Percentiles rank a stretch among this genome's conserved stretches.
Evolutionary conservation across 2,888 invertebrate genomes (phyloP).

Genomic region (Parochlus steinenii): DNA sequence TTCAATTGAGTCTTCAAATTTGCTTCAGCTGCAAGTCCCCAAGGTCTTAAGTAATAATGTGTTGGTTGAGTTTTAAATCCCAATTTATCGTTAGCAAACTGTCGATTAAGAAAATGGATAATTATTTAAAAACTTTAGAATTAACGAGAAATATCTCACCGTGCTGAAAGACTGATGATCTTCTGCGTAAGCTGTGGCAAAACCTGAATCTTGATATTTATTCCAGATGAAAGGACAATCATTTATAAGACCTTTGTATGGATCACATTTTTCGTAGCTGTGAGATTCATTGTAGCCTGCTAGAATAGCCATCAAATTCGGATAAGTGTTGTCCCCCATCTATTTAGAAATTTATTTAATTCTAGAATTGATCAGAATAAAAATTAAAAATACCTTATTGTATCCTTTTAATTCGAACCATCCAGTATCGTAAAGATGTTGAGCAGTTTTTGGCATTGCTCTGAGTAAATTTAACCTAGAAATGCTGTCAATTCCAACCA

Average conservation of each 20-base stretch:
- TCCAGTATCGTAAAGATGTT: constrained; percentile 45
- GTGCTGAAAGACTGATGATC: constrained; percentile 57
- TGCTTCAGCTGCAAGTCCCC: constrained; percentile 49
- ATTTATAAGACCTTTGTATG: constrained; percentile 41
- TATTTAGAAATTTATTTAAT: constrained; percentile 20
- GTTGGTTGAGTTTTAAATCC: constrained; percentile 60
- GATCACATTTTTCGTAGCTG: constrained; percentile 34
- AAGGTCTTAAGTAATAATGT: constrained; percentile 66
- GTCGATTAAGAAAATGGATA: too few relatives aligned
- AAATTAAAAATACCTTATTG: constrained; percentile 36
- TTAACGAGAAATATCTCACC: too few relatives aligned
- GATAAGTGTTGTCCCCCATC: constrained; percentile 78
- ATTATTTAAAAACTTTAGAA: constrained; percentile 23
- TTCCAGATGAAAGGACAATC: constrained; percentile 64
- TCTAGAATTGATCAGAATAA: neutral
- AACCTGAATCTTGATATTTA: constrained; percentile 49
- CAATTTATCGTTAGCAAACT: constrained; percentile 46
- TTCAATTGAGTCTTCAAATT: constrained; percentile 34
- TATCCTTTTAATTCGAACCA: constrained; percentile 62
- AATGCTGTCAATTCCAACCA: constrained; percentile 74
- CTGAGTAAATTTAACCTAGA: constrained; percentile 61
- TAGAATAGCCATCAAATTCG: constrained; percentile 73
- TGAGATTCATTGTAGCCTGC: constrained; percentile 42
- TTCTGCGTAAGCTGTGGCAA: constrained; percentile 65
- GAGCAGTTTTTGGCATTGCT: constrained; percentile 54